Percentiles rank a stretch among this genome's conserved stretches.
Conservation (phyloP, 2,113 vertebrate species). For the Perca schrenkii region DNA sequence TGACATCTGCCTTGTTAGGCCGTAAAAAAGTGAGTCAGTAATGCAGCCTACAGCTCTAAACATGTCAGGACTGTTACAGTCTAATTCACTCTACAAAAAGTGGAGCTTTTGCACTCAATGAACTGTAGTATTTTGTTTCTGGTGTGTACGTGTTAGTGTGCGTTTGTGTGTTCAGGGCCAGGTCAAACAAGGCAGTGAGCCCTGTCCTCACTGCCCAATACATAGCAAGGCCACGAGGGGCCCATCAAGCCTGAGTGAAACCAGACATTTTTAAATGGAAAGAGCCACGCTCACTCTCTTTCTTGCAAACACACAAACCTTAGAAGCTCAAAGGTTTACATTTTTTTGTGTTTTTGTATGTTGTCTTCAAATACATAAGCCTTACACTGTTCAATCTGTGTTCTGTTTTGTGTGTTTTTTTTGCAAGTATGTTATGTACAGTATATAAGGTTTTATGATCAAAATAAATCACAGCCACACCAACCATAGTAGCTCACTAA, state of each 20-base stretch:
- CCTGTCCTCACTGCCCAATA: constrained; percentile 27
- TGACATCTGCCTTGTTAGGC: constrained; percentile 5
- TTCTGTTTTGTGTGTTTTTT: not conserved
- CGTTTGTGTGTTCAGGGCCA: constrained; percentile 30
- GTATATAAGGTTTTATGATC: constrained; percentile 1
- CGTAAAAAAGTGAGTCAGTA: constrained; percentile 34
- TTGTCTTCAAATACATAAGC: not conserved
- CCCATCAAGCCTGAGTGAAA: constrained; percentile 52
- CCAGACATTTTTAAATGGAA: constrained; percentile 57
- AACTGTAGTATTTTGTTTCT: constrained; percentile 32
- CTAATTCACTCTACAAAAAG: constrained; percentile 42
- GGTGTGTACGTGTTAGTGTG: not conserved
- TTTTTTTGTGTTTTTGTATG: constrained; percentile 1
- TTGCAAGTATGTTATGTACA: not conserved
- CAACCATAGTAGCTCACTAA: constrained; percentile 1
- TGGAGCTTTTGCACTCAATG: constrained; percentile 39
- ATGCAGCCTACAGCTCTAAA: constrained; percentile 60
- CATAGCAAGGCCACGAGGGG: constrained; percentile 50
- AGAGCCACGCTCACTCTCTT: not conserved
- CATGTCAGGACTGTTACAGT: constrained; percentile 61
- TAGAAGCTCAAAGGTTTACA: not conserved
- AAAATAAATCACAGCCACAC: constrained; percentile 29
- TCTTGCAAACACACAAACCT: constrained; percentile 21
- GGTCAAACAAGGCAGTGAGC: constrained; percentile 14
- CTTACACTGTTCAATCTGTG: not conserved